A percentile compares a stretch with the other conserved stretches of the same genome.
Conservation (phyloP, 2,797 vertebrate species). For the Pelodytes ibericus region DNA sequence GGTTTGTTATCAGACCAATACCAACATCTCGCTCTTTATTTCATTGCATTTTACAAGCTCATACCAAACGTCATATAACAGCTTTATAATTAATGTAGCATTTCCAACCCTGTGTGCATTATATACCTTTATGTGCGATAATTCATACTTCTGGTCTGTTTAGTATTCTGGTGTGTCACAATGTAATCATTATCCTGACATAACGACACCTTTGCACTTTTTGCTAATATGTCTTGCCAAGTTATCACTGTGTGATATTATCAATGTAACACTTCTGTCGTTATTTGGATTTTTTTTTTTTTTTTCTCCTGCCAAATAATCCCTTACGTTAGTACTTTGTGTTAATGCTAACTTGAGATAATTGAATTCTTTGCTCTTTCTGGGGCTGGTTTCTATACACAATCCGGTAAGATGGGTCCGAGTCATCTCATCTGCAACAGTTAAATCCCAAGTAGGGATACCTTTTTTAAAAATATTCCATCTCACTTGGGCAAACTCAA, state of each 20-base stretch:
- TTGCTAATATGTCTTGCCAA: conserved; percentile 26
- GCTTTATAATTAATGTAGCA: conserved; percentile 5
- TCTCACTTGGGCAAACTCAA: too few relatives aligned
- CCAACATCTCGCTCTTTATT: background rate
- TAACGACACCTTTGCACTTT: conserved; percentile 32
- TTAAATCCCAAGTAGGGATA: background rate
- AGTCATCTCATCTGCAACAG: background rate
- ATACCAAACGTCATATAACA: background rate
- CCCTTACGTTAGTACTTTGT: background rate
- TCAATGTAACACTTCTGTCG: conserved; percentile 23
- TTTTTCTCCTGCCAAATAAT: conserved; percentile 3
- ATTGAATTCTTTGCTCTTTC: conserved; percentile 19
- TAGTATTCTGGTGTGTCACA: background rate
- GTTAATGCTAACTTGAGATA: conserved; percentile 10
- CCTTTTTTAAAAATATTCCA: background rate
- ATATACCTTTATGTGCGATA: conserved; percentile 12
- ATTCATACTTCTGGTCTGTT: conserved; percentile 14
- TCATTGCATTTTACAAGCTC: background rate
- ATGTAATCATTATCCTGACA: conserved; percentile 23
- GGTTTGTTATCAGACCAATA: background rate
- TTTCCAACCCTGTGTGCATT: background rate
- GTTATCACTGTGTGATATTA: conserved; percentile 9
- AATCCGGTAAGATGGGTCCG: background rate
- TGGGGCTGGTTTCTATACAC: conserved; percentile 8
- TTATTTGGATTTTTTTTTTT: conserved; percentile 1